Percentiles rank a stretch among this genome's conserved stretches.
Conservation (phyloP, 2,888 invertebrate species). For the Polymixis lichenea region DNA sequence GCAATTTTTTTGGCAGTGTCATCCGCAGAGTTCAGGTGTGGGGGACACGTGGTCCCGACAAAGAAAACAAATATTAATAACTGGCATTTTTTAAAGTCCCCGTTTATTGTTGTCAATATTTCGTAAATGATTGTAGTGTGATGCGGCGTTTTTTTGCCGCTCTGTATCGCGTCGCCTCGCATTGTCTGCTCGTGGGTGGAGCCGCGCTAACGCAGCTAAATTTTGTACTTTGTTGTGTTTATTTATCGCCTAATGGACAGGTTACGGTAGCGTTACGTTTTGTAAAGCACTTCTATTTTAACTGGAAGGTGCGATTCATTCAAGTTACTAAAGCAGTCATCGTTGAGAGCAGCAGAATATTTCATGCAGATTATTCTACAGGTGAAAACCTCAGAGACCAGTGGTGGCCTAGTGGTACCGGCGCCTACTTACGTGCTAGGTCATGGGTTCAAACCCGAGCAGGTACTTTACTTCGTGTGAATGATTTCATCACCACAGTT, state of each 20-base stretch:
- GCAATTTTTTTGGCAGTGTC: constrained; percentile 87
- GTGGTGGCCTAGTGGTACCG: too few relatives aligned
- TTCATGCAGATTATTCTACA: neutral
- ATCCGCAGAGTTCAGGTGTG: constrained; percentile 89
- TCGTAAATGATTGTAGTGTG: constrained; percentile 90
- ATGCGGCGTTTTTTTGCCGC: constrained; percentile 85
- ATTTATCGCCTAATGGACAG: constrained; percentile 88
- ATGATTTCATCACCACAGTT: too few relatives aligned
- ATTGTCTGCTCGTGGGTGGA: constrained; percentile 82
- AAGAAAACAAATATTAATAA: constrained; percentile 90
- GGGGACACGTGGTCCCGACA: constrained; percentile 89
- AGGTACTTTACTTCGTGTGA: too few relatives aligned
- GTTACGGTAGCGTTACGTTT: constrained; percentile 76
- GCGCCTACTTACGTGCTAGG: too few relatives aligned
- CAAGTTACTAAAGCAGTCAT: constrained; percentile 13
- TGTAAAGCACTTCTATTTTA: constrained; percentile 45
- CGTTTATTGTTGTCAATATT: constrained; percentile 90
- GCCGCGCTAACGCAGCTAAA: constrained; percentile 80
- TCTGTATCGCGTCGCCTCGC: constrained; percentile 76
- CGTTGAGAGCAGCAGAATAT: neutral
- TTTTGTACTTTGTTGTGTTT: constrained; percentile 84
- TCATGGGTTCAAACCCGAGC: too few relatives aligned
- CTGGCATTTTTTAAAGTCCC: constrained; percentile 89
- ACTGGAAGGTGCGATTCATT: constrained; percentile 48
- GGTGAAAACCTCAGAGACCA: neutral